Evolutionary conservation across 2,113 vertebrate genomes (phyloP).

Genomic region (Ammodytes dubius): DNA sequence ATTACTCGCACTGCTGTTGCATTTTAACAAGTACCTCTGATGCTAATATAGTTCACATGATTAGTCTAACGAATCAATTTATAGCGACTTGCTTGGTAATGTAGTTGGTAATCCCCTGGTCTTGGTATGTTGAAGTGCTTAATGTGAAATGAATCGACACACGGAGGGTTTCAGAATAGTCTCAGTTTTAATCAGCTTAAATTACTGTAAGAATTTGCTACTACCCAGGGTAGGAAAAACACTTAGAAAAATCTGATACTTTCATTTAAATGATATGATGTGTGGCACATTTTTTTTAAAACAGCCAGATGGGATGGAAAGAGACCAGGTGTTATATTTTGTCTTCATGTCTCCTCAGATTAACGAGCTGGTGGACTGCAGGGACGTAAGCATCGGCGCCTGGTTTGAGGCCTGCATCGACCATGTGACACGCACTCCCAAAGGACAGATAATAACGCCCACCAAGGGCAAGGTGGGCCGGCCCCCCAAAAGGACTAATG

Average conservation of each 20-base stretch:
- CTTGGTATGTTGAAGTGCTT: background rate
- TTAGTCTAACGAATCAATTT: background rate
- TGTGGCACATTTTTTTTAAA: background rate
- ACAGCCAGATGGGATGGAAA: background rate
- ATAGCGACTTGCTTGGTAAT: background rate
- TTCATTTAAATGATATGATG: background rate
- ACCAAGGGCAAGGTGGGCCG: constrained; percentile 89
- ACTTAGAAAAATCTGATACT: background rate
- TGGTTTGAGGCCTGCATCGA: constrained; percentile 98
- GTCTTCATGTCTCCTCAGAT: constrained; percentile 85
- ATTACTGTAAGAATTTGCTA: background rate
- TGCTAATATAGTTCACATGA: background rate
- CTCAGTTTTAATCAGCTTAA: background rate
- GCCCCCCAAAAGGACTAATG: constrained; percentile 94
- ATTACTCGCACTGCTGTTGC: background rate
- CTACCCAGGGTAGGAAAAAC: background rate
- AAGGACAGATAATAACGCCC: constrained; percentile 87
- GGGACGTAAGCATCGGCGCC: constrained; percentile 94
- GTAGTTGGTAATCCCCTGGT: background rate
- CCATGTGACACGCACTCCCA: constrained; percentile 89
- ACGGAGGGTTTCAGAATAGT: background rate
- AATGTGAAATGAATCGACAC: background rate
- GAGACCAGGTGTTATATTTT: constrained; percentile 38
- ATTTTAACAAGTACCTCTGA: background rate
- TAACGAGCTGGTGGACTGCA: constrained; percentile 98